These are phyloP conservation scores for Ommatoiulus sabulosus DNA, from an alignment of 2,888 invertebrate genomes.

Conservation along the genomic window DNA sequence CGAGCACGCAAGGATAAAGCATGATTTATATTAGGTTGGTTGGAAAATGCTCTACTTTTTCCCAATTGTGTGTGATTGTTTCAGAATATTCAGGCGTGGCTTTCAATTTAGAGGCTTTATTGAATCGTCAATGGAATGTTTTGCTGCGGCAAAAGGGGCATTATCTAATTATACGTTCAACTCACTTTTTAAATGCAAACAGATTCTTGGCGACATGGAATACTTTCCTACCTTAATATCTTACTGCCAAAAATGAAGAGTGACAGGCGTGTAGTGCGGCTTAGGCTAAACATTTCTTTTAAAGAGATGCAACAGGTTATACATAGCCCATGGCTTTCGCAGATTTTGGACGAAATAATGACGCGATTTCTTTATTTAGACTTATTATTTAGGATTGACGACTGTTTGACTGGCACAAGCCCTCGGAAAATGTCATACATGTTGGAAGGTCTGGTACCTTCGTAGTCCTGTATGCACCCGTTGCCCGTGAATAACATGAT, in stretches of 20 bases:
- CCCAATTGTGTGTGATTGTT: slow-evolving; percentile 33
- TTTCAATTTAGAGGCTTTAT: slow-evolving; percentile 33
- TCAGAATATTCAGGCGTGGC: slow-evolving; percentile 24
- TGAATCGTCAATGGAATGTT: slow-evolving; percentile 13
- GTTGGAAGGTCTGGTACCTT: background rate
- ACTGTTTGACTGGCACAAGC: background rate
- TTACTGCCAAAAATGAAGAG: background rate
- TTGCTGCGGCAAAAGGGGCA: background rate
- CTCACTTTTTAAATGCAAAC: background rate
- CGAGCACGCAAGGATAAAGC: slow-evolving; percentile 39
- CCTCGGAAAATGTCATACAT: slow-evolving; percentile 10
- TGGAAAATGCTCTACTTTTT: slow-evolving; percentile 37
- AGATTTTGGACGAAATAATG: background rate
- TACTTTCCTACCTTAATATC: background rate
- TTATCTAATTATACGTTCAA: background rate
- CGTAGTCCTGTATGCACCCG: background rate
- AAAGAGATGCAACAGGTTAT: background rate
- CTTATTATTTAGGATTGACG: background rate
- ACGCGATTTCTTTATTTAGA: background rate
- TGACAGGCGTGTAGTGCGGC: background rate
- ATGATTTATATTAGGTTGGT: slow-evolving; percentile 37
- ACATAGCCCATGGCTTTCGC: background rate
- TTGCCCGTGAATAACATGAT: background rate
- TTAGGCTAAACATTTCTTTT: background rate
- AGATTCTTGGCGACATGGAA: slow-evolving; percentile 7